Conservation (phyloP, 1,140 invertebrate genomes). For the Gerris buenoi region DNA sequence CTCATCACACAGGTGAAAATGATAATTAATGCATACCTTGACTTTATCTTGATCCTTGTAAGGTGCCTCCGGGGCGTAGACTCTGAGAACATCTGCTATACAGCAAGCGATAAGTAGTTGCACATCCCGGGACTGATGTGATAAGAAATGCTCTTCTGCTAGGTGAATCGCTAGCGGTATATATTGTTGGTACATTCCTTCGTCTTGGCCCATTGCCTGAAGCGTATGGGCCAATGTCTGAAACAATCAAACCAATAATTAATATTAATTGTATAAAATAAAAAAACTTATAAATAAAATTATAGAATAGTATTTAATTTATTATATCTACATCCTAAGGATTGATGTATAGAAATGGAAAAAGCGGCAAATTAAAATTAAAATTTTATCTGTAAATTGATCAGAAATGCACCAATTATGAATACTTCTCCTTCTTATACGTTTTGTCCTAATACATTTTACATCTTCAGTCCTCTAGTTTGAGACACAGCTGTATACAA, state of each 20-base stretch:
- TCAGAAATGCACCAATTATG: no score
- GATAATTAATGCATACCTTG: conserved; percentile 44
- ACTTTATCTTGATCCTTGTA: conserved; percentile 91
- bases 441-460: no score
- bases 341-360: no score
- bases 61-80: conserved; percentile 97
- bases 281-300: no score
- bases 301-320: no score
- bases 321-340: no score
- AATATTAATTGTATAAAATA: no score
- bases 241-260: conserved; percentile 17
- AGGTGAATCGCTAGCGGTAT: conserved; percentile 85
- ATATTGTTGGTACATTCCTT: conserved; percentile 82
- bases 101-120: conserved; percentile 89
- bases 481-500: no score
- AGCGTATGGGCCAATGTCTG: conserved; percentile 76
- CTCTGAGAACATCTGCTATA: conserved; percentile 87
- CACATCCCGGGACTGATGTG: conserved; percentile 81
- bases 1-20: neutral
- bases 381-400: no score
- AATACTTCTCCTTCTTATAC: no score
- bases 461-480: no score
- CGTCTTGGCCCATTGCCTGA: conserved; percentile 91
- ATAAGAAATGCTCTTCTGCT: conserved; percentile 81
- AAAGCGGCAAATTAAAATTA: no score